Evolutionary conservation across 2,113 vertebrate genomes (phyloP).

Genomic region (Neogale vison): DNA sequence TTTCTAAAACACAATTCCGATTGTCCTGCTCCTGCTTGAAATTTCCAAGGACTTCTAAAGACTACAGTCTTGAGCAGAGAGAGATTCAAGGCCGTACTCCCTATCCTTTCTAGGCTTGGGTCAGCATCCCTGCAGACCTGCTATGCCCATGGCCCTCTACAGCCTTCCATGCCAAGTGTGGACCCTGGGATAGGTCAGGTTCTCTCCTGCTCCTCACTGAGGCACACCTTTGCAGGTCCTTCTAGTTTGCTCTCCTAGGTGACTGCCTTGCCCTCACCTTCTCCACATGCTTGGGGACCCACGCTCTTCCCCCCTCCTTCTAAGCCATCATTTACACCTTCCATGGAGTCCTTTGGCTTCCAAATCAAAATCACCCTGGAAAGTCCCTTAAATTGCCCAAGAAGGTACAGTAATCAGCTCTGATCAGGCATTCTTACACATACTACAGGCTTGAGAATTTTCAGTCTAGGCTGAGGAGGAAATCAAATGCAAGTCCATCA

Average conservation of each 20-base stretch:
- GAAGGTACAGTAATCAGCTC: neutral
- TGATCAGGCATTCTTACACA: neutral
- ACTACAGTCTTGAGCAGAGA: neutral
- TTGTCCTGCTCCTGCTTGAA: neutral
- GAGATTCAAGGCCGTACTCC: neutral
- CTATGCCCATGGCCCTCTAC: fast-evolving
- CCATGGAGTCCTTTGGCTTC: neutral
- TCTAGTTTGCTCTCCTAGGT: neutral
- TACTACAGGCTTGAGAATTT: neutral
- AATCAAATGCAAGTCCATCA: neutral
- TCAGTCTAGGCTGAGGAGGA: neutral
- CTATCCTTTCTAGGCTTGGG: neutral
- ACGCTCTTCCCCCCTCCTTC: no score
- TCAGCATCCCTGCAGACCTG: neutral
- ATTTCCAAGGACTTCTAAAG: neutral
- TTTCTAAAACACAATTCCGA: neutral
- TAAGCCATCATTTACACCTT: neutral
- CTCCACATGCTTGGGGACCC: neutral
- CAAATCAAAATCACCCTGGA: neutral
- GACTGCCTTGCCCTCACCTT: neutral
- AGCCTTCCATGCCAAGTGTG: neutral
- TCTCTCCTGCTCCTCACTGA: neutral
- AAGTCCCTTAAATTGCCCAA: neutral
- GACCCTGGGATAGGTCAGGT: neutral
- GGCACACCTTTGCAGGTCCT: neutral